A percentile compares a stretch with the other conserved stretches of the same genome.
Conservation (phyloP, 2,888 invertebrate species). For the Patella ulyssiponensis region DNA sequence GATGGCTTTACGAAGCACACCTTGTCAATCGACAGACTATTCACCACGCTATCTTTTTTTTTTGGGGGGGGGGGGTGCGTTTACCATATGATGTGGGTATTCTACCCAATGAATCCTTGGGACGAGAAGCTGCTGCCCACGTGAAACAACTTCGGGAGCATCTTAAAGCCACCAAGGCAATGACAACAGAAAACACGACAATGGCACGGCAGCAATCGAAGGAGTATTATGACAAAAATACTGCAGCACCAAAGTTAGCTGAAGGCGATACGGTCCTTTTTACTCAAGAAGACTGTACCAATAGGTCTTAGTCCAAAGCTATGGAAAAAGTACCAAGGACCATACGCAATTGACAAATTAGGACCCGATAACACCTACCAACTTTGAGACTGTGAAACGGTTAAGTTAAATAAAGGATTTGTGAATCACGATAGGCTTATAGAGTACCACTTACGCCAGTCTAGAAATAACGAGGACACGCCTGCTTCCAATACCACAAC, state of each 20-base stretch:
- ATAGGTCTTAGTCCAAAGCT: constrained; percentile 29
- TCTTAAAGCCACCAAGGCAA: constrained; percentile 2
- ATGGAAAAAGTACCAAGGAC: constrained; percentile 13
- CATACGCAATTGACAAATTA: constrained; percentile 21
- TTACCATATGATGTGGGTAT: constrained; percentile 13
- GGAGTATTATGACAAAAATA: constrained; percentile 11
- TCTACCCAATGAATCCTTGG: not conserved
- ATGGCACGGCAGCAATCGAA: constrained; percentile 13
- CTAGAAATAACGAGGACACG: too few relatives aligned
- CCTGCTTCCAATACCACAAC: too few relatives aligned
- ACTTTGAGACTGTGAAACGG: not conserved
- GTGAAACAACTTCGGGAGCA: constrained; percentile 9
- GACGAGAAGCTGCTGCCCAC: not conserved
- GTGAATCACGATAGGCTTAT: constrained; percentile 30
- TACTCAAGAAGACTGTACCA: constrained; percentile 17
- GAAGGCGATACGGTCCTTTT: constrained; percentile 13
- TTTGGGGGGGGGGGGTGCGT: constrained; percentile 14
- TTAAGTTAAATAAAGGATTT: not conserved
- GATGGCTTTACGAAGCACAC: too few relatives aligned
- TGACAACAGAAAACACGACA: constrained; percentile 12
- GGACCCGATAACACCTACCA: constrained; percentile 32
- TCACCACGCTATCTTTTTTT: constrained; percentile 22
- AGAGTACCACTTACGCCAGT: not conserved
- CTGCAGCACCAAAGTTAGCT: constrained; percentile 1
- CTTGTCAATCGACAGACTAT: constrained; percentile 15